Percentiles rank a stretch among this genome's conserved stretches.
Conservation (phyloP, 2,113 vertebrate species). For the Oncorhynchus gorbuscha region DNA sequence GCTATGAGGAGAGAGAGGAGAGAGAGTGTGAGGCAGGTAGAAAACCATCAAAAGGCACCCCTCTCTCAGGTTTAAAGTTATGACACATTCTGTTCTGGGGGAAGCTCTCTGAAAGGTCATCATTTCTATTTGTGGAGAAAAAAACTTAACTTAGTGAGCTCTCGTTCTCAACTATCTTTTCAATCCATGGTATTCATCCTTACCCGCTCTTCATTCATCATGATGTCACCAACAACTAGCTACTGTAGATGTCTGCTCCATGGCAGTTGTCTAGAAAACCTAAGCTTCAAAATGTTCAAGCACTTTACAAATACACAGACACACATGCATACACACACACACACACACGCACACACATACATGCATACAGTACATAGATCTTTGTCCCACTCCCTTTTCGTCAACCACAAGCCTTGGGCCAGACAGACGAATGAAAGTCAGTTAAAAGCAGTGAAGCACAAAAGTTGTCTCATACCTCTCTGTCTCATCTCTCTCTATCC, state of each 20-base stretch:
- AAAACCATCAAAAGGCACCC: slow-evolving; percentile 34
- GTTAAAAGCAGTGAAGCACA: too few relatives aligned
- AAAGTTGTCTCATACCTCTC: too few relatives aligned
- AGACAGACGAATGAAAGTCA: too few relatives aligned
- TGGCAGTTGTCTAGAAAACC: too few relatives aligned
- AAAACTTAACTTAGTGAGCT: slow-evolving; percentile 9
- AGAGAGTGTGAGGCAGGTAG: slow-evolving; percentile 48
- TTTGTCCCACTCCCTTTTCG: too few relatives aligned
- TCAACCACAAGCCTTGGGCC: too few relatives aligned
- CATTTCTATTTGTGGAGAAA: slow-evolving; percentile 17
- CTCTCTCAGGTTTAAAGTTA: slow-evolving; percentile 22
- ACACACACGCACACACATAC: too few relatives aligned
- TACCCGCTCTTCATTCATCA: slow-evolving; percentile 11
- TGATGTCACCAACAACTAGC: not conserved
- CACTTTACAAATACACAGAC: too few relatives aligned
- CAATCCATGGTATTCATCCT: slow-evolving; percentile 9
- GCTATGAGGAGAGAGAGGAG: not conserved
- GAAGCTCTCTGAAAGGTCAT: slow-evolving; percentile 30
- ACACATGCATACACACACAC: too few relatives aligned
- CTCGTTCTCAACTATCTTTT: slow-evolving; percentile 14
- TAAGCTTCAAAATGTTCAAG: too few relatives aligned
- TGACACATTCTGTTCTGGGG: not conserved
- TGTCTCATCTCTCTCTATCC: not conserved
- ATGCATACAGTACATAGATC: too few relatives aligned
- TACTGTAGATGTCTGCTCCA: too few relatives aligned